Conservation (phyloP, 2,888 invertebrate species). For the Cheilosia impressa region DNA sequence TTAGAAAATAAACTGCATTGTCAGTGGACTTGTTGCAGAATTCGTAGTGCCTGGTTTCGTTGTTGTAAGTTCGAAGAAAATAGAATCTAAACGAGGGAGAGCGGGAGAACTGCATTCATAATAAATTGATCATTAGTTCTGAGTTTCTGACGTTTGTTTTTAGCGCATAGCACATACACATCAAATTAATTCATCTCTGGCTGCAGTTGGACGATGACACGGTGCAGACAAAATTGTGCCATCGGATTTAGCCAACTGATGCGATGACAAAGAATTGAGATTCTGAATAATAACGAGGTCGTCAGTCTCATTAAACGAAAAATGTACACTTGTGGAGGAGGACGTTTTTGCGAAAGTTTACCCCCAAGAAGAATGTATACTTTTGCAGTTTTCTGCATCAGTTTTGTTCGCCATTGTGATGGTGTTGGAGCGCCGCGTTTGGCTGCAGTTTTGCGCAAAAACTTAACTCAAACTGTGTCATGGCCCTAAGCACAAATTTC, state of each 20-base stretch:
- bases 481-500: conserved; percentile 19
- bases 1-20: conserved; percentile 41
- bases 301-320: conserved; percentile 44
- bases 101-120: not conserved
- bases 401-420: conserved; percentile 30
- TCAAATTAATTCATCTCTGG: conserved; percentile 12
- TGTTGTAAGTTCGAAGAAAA: conserved; percentile 6
- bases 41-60: conserved; percentile 15
- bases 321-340: conserved; percentile 4
- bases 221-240: conserved; percentile 25
- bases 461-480: conserved; percentile 34
- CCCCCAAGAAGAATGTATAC: conserved; percentile 24
- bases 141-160: conserved; percentile 47
- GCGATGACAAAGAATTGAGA: conserved; percentile 40
- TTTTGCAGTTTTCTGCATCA: conserved; percentile 28
- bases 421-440: not conserved
- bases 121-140: conserved; percentile 55
- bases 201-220: not conserved
- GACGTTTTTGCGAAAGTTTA: conserved; percentile 13
- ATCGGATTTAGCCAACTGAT: conserved; percentile 29
- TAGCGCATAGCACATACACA: conserved; percentile 18
- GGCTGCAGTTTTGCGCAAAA: conserved; percentile 26
- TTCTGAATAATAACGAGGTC: conserved; percentile 58
- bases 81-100: not conserved
- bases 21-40: conserved; percentile 35